phyloP scores from a whole-genome alignment of 1,140 invertebrate species.

The Plutomurus gul region DNA sequence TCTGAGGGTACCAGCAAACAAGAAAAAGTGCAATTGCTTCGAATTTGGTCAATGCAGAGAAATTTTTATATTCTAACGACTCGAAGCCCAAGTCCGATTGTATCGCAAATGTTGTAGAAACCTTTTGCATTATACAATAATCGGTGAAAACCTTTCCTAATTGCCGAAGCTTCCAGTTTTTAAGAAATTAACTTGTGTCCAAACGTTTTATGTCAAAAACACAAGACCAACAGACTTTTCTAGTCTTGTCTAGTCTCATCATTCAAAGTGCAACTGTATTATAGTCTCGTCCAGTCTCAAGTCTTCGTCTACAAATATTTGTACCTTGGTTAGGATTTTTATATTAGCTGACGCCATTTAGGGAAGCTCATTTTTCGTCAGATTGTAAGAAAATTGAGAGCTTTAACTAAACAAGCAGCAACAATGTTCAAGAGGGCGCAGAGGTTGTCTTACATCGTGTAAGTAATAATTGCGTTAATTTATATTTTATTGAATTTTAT shows the following conservation, averaged over 20 bases:
- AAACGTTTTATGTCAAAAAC: neutral
- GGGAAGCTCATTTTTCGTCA: neutral
- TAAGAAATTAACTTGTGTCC: neutral
- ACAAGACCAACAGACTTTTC: neutral
- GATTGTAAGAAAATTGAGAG: neutral
- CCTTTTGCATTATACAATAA: conserved; percentile 14
- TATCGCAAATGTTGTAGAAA: neutral
- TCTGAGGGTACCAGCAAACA: conserved; percentile 8
- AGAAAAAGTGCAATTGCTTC: conserved; percentile 4
- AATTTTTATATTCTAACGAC: neutral
- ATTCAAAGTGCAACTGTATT: neutral
- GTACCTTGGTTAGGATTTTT: neutral
- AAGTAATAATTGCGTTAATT: conserved; percentile 3
- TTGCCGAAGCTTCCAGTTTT: neutral
- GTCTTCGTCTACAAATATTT: neutral
- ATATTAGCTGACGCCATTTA: neutral
- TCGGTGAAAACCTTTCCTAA: neutral
- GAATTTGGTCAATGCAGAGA: neutral
- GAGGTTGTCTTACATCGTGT: conserved; percentile 27
- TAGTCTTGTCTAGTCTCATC: conserved; percentile 13
- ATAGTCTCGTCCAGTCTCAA: neutral
- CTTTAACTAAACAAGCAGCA: neutral
- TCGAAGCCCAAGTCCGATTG: neutral
- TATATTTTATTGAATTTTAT: neutral
- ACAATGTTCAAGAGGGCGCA: conserved; percentile 30